These are phyloP conservation scores for Octopus bimaculoides DNA, from an alignment of 1,140 invertebrate species.

Conservation along the genomic window DNA sequence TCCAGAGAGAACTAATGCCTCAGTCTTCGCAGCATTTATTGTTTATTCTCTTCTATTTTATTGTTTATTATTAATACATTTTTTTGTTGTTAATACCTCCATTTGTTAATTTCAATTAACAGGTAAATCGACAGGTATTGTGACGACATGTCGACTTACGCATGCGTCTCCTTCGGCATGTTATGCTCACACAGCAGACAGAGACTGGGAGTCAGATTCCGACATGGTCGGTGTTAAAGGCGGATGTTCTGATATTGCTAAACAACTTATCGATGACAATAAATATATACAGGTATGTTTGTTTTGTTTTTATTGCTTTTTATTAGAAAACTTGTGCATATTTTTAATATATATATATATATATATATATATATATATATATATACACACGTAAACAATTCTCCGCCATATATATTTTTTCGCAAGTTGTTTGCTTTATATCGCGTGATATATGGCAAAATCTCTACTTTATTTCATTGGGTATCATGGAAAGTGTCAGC, in stretches of 20 bases:
- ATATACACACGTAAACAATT: no score
- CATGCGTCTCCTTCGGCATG: conserved; percentile 85
- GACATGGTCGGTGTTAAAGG: conserved; percentile 22
- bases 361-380: no score
- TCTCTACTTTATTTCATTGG: no score
- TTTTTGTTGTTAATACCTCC: neutral
- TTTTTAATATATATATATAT: no score
- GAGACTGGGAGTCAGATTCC: conserved; percentile 51
- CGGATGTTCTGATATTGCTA: conserved; percentile 56
- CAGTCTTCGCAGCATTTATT: no score
- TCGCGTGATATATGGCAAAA: no score
- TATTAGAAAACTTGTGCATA: no score
- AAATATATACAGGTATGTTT: conserved; percentile 29
- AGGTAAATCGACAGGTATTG: conserved; percentile 81
- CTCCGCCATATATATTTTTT: no score
- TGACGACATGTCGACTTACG: conserved; percentile 87
- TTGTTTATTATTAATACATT: neutral
- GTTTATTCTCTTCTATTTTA: neutral
- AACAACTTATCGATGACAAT: conserved; percentile 40
- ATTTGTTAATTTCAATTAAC: conserved; percentile 1
- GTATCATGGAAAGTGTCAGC: no score
- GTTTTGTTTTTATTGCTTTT: no score
- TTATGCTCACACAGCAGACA: conserved; percentile 75
- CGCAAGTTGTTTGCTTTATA: no score
- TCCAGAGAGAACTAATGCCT: no score